phyloP scores from a whole-genome alignment of 2,113 vertebrate species.

The Tragelaphus scriptus region DNA sequence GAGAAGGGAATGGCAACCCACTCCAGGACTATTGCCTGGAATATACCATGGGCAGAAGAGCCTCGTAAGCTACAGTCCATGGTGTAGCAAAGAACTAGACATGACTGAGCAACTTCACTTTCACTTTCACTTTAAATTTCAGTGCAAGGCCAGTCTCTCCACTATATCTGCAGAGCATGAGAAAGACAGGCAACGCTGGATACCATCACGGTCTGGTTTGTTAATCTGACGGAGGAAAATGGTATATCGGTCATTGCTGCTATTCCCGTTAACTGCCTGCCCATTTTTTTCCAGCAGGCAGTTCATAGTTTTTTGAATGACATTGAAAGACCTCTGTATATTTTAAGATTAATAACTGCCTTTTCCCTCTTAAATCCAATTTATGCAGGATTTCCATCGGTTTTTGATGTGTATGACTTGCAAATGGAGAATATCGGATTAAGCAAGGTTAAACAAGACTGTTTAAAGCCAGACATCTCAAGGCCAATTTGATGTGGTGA shows the following conservation, averaged over 20 bases:
- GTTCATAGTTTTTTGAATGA: not conserved
- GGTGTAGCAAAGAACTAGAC: not conserved
- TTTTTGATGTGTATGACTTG: not conserved
- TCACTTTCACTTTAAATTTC: not conserved
- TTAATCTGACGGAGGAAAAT: fast-evolving
- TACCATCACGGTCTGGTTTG: fast-evolving
- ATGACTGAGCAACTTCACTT: not conserved
- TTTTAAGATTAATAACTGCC: not conserved
- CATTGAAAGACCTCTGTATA: not conserved
- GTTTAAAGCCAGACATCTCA: not conserved
- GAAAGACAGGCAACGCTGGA: not conserved
- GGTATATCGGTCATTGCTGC: too few species aligned
- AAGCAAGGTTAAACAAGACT: not conserved
- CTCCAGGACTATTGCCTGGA: not conserved
- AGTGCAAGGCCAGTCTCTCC: not conserved
- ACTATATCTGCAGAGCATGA: not conserved
- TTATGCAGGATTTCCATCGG: not conserved
- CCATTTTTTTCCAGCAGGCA: not conserved
- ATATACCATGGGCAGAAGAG: not conserved
- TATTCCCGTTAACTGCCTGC: too few species aligned
- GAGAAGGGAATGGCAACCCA: not conserved
- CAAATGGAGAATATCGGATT: not conserved
- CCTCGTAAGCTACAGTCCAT: not conserved
- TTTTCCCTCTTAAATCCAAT: not conserved
- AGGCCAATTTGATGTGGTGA: not conserved